Evolutionary conservation across 2,888 invertebrate species (phyloP).

Genomic region (Metacarcinus magister): DNA sequence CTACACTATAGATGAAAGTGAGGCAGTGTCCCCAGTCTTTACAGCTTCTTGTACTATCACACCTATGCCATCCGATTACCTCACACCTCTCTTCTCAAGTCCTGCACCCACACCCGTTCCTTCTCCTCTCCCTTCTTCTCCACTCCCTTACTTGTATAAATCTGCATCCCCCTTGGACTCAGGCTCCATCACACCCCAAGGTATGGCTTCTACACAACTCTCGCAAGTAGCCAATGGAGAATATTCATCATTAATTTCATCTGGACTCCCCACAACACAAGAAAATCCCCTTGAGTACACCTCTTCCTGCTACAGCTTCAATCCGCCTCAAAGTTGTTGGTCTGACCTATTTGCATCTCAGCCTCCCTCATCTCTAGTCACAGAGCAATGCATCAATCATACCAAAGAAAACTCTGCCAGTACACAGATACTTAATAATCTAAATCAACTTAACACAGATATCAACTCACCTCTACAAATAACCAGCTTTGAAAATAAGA

Average conservation of each 20-base stretch:
- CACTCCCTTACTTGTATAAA: background rate
- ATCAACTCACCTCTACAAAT: background rate
- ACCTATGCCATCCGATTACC: constrained; percentile 69
- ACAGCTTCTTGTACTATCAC: constrained; percentile 79
- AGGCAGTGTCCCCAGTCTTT: constrained; percentile 71
- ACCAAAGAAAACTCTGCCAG: background rate
- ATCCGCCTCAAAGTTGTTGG: background rate
- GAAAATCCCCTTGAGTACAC: background rate
- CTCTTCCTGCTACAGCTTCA: background rate
- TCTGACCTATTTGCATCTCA: background rate
- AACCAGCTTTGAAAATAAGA: background rate
- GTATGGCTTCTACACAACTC: background rate
- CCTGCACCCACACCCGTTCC: constrained; percentile 73
- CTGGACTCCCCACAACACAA: background rate
- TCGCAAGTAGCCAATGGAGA: background rate
- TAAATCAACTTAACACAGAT: background rate
- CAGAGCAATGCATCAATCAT: background rate
- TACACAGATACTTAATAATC: background rate
- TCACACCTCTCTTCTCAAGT: constrained; percentile 73
- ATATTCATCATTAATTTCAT: background rate
- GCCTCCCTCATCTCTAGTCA: background rate
- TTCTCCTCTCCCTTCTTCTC: constrained; percentile 63
- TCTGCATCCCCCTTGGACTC: background rate
- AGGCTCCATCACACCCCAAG: background rate
- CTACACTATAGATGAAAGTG: constrained; percentile 75